phyloP scores from a whole-genome alignment of 2,888 invertebrate species.

The Bugulina stolonifera region DNA sequence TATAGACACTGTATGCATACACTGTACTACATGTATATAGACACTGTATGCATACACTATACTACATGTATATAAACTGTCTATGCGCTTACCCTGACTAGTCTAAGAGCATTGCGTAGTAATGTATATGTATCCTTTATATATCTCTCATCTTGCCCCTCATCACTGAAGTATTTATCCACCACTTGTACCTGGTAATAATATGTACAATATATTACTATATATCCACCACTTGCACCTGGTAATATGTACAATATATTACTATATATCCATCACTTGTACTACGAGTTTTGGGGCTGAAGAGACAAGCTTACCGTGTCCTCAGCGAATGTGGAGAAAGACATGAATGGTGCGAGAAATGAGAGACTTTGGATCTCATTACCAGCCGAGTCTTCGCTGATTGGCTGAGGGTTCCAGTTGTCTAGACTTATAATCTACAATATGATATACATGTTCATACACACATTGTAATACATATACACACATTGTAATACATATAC shows the following conservation, averaged over 20 bases:
- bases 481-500: too few relatives aligned
- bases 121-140: not conserved
- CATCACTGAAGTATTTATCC: slow-evolving; percentile 61
- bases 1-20: too few relatives aligned
- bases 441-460: not conserved
- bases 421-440: slow-evolving; percentile 52
- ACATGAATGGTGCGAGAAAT: slow-evolving; percentile 84
- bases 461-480: too few relatives aligned
- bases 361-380: slow-evolving; percentile 78
- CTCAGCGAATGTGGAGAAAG: slow-evolving; percentile 85
- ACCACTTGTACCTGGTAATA: slow-evolving; percentile 66
- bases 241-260: too few relatives aligned
- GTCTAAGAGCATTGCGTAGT: slow-evolving; percentile 56
- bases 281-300: slow-evolving; percentile 26
- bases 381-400: slow-evolving; percentile 68
- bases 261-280: too few relatives aligned
- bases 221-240: slow-evolving; percentile 68
- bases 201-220: too few relatives aligned
- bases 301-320: slow-evolving; percentile 63
- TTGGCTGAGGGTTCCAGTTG: slow-evolving; percentile 68
- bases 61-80: too few relatives aligned
- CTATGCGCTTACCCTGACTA: slow-evolving; percentile 61
- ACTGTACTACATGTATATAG: too few relatives aligned
- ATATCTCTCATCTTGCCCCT: slow-evolving; percentile 16
- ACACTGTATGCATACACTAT: too few relatives aligned